These are phyloP conservation scores for Callorhinus ursinus DNA, from an alignment of 2,113 vertebrate species.

Conservation along the genomic window DNA sequence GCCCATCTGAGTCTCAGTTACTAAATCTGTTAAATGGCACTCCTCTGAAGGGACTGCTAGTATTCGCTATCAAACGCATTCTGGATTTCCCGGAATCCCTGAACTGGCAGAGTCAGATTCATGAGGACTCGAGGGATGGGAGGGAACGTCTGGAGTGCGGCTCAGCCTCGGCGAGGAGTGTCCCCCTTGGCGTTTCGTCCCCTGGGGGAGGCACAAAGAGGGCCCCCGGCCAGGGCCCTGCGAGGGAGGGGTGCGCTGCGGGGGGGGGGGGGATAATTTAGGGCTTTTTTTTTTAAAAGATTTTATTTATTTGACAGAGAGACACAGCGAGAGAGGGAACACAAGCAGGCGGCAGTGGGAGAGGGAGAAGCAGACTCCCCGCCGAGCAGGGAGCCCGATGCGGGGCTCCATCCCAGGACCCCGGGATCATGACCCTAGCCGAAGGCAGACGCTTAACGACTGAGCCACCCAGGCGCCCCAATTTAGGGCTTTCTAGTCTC, in stretches of 20 bases:
- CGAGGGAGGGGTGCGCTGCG: background rate
- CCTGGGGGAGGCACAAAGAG: background rate
- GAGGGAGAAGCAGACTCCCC: too few relatives aligned
- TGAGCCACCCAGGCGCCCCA: too few relatives aligned
- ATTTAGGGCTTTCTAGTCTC: background rate
- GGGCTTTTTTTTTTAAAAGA: too few relatives aligned
- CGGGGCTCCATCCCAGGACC: too few relatives aligned
- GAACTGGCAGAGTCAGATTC: background rate
- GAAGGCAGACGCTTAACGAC: too few relatives aligned
- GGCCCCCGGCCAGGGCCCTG: background rate
- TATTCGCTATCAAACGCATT: background rate
- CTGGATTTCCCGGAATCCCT: background rate
- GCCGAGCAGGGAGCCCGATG: too few relatives aligned
- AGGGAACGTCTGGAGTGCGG: background rate
- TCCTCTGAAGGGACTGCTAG: background rate
- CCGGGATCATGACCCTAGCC: too few relatives aligned
- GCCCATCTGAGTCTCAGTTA: constrained; percentile 33
- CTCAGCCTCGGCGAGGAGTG: background rate
- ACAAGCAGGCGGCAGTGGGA: too few relatives aligned
- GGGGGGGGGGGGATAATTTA: fast-evolving
- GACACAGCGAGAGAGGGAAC: too few relatives aligned
- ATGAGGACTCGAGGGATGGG: background rate
- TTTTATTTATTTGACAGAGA: too few relatives aligned
- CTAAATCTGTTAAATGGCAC: background rate
- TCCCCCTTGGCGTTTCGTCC: background rate